Base-by-base conservation (phyloP, 2,797 vertebrate genomes). In the Clarias laeviceps region DNA sequence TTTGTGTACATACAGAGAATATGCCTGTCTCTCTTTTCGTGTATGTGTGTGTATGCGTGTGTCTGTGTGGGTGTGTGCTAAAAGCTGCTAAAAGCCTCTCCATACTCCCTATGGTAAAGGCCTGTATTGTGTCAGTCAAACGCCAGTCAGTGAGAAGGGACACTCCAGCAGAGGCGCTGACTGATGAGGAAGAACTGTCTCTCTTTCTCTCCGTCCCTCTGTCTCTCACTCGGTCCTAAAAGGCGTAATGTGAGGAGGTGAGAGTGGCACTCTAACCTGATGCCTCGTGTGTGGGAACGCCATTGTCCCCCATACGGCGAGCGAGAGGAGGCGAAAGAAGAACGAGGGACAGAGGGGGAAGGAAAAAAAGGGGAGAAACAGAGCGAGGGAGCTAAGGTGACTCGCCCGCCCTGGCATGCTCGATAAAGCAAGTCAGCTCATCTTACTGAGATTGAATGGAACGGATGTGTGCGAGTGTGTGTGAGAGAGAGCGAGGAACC, bases 221-320 rank as follows among this genome's bases (percentile, higher is more conserved):
- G 78, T 22, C 64, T 40, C 69, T 77, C 86, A 89, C 92, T 92
- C 91, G 91, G 1, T 65, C 56, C 91, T 94, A 92, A 94, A 94
- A 94, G 91, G 91, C 89, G 93, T 92, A 93, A 94, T 86, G 85
- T 77, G 87, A 94, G 92, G 88, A 92, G 91, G 90, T 88, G 85
- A 91, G 89, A 88, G 90, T 82, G 87, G 90, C 90, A 89, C 90
- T 93, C 90, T 82, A 90, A 93, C 91, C 91, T 72, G 87, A 91
- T 94, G 90, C 92, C 89, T 94, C 85, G 88, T 93, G 92, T 94
- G 94, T 94, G 94, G 94, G 93, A 93, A 92, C 90, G 85, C 89
- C 91, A 92, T 93, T 93, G 93, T 93, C 88, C 59, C 61, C 54
- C 77, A 76, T 56, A 80, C 69, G 59, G 57, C 24, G 74, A n/a